Evolutionary conservation across 30 jellyfish, hydroid and myxozoan genomes (phyloP).

Genomic region (Mastigias papua): DNA sequence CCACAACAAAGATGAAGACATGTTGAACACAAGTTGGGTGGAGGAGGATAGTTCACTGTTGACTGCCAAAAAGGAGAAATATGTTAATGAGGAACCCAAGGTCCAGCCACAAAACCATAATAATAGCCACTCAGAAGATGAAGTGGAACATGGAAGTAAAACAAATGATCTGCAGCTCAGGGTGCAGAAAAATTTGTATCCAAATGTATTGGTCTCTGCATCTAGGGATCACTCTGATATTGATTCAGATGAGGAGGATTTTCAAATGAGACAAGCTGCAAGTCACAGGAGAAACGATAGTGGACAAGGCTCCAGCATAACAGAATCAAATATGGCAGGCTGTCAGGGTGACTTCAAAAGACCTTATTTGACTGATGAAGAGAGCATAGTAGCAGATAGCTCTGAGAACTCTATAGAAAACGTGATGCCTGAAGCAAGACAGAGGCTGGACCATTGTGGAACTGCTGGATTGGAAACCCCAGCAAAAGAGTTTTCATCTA

Average conservation of each 20-base stretch:
- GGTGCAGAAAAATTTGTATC: constrained; percentile 72
- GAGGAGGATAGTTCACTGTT: constrained; percentile 21
- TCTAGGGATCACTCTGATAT: constrained; percentile 81
- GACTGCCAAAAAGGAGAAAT: neutral
- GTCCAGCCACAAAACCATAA: neutral
- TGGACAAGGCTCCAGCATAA: constrained; percentile 97
- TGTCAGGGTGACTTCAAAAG: constrained; percentile 40
- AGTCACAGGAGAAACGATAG: constrained; percentile 83
- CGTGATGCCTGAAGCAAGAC: neutral
- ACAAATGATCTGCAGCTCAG: neutral
- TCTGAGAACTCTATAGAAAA: neutral
- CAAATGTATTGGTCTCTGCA: constrained; percentile 83
- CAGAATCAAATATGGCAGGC: constrained; percentile 56
- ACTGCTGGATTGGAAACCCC: neutral
- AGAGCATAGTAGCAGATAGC: constrained; percentile 1
- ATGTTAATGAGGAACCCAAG: neutral
- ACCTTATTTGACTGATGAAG: constrained; percentile 58
- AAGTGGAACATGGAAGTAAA: neutral
- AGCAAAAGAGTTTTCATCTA: neutral
- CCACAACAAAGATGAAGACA: constrained; percentile 2
- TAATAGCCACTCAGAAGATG: constrained; percentile 1
- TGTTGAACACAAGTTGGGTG: constrained; percentile 10
- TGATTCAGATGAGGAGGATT: constrained; percentile 94
- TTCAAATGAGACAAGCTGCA: constrained; percentile 63
- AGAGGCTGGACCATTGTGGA: neutral